A percentile compares a stretch with the other conserved stretches of the same genome.
Conservation (phyloP, 2,113 vertebrate species). For the Chelonoidis abingdonii region DNA sequence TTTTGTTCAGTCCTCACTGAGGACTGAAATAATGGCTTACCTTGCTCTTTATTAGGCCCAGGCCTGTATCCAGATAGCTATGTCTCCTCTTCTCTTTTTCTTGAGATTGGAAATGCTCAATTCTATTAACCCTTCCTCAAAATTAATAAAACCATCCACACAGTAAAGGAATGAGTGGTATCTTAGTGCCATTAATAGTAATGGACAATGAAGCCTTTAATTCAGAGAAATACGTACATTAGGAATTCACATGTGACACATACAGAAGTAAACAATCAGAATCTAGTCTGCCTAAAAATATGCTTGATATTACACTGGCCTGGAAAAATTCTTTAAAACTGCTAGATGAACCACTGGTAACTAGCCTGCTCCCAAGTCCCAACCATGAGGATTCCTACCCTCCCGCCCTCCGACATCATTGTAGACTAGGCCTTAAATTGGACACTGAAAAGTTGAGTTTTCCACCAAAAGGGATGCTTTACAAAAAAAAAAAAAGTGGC, state of each 20-base stretch:
- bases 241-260: background rate
- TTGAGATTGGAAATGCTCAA: accelerated
- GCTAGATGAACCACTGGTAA: background rate
- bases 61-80: accelerated
- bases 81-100: accelerated
- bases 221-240: accelerated
- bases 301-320: background rate
- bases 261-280: background rate
- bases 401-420: background rate
- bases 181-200: background rate
- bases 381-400: too few relatives aligned
- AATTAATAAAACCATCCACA: background rate
- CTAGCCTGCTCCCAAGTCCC: too few relatives aligned
- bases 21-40: too few relatives aligned
- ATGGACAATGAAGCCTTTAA: background rate
- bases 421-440: background rate
- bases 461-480: background rate
- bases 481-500: too few relatives aligned
- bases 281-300: too few relatives aligned
- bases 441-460: background rate
- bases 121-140: background rate
- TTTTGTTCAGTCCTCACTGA: too few relatives aligned
- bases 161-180: background rate
- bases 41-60: background rate
- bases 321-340: background rate